Evolutionary conservation across 2,888 invertebrate species (phyloP).

Genomic region (Sesia bembeciformis): DNA sequence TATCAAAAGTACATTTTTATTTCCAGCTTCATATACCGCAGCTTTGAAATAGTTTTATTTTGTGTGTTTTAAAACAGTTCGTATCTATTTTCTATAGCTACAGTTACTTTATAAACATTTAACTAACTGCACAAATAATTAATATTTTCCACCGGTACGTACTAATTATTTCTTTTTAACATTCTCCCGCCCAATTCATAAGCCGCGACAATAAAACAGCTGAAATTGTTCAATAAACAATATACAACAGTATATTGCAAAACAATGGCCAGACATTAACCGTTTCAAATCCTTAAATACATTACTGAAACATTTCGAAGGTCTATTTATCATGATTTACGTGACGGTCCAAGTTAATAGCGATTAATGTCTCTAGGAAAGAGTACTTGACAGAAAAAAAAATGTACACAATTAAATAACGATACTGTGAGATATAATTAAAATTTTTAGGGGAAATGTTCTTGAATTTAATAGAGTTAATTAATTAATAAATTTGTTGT

Average conservation of each 20-base stretch:
- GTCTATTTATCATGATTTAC: conserved; percentile 12
- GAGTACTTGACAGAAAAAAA: too few relatives aligned
- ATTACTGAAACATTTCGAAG: conserved; percentile 47
- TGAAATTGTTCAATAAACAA: neutral
- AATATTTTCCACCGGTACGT: too few relatives aligned
- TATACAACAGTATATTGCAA: conserved; percentile 1
- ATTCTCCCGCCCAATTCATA: too few relatives aligned
- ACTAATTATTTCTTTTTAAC: too few relatives aligned
- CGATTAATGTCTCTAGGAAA: neutral
- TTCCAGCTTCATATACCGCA: too few relatives aligned
- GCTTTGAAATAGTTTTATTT: too few relatives aligned
- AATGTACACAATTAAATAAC: too few relatives aligned
- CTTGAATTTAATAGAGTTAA: conserved; percentile 79
- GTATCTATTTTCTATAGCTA: too few relatives aligned
- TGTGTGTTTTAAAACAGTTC: too few relatives aligned
- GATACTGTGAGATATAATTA: conserved; percentile 35
- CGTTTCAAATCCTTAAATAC: conserved; percentile 44
- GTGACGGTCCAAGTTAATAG: neutral
- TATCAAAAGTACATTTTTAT: too few relatives aligned
- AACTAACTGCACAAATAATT: too few relatives aligned
- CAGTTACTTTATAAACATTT: too few relatives aligned
- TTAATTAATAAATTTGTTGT: conserved; percentile 74
- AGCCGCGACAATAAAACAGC: neutral
- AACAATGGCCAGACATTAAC: conserved; percentile 27
- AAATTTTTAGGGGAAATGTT: conserved; percentile 46